Base-by-base conservation (phyloP, 2,888 invertebrate species). In the Anticlea derivata region DNA sequence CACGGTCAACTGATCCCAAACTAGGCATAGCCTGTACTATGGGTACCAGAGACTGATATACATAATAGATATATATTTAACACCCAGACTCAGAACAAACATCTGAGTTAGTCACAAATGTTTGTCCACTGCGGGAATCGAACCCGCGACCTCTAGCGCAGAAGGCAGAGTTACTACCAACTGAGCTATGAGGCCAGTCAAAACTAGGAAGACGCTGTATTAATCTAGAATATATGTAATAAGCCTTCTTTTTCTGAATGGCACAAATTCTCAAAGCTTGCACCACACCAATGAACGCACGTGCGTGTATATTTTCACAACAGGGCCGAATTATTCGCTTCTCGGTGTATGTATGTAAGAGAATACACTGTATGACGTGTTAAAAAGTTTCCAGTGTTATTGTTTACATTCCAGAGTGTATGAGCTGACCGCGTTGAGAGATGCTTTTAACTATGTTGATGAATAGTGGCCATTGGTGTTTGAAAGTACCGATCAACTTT, bases 321-420 rank as follows among this genome's bases (percentile, higher is more conserved):
- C 82, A 80, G 78, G 41, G 74, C 80, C 77, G 79, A 86, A 86
- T 87, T 80, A 87, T 88, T 88, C 83, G 87, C 80, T 74, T 71
- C 74, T 35, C 40, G 37, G 37, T 43, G 39, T 33, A 70, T 73
- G 73, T 71, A 27, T n/a, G 65, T 67, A 66, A 68, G 69, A 64
- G 66, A 66, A 55, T 59, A 70, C 68, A 70, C 63, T 73, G 73
- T 77, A 83, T 78, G 81, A 82, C 75, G 80, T 78, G 83, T 87
- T 86, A 82, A 86, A 88, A 87, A 87, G 85, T 83, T 85, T 83
- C 75, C 76, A 66, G 70, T 86, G 86, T 86, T 88, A 84, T 87
- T 88, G 87, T 88, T 88, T 88, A 85, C 73, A 74, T 70, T 84
- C 69, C 63, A 70, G 75, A 84, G 83, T 80, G 78, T 78, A 75